Base-by-base conservation (phyloP, 2,797 vertebrate species). In the Sparidentex hasta region DNA sequence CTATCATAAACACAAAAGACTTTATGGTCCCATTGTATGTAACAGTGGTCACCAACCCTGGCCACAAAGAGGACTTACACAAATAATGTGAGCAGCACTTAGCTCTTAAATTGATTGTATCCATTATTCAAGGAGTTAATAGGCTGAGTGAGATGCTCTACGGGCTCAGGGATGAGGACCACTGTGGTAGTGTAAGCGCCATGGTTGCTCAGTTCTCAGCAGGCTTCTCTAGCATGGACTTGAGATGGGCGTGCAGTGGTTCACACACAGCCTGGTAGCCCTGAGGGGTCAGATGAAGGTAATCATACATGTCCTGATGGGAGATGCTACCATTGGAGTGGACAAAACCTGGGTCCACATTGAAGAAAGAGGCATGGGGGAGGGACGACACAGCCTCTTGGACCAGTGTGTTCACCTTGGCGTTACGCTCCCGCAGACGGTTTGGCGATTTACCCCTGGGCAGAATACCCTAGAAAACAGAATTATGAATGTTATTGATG, bases 281-380 rank as follows among this genome's bases (percentile, higher is more conserved):
- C 41, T 95, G 91, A 4, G 96, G 95, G 61, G 95, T 98, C 83
- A 98, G 94, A 78, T 98, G 97, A 84, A 98, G 96, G 89, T 98
- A 98, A 84, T 98, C 97, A 0, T 97, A 98, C 95, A 98, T 95
- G 88, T 98, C 97, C 64, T 98, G 96, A 89, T 98, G 97, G 63
- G 96, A 96, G 87, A 98, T 97, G 90, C 95, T 97, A 21, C 97
- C 97, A 1, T 97, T 95, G 0, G 96, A 95, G 58, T 96, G 95
- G 77, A 98, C 95, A 1, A 98, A 98, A 41, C 97, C 97, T 1
- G 96, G 96, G 83, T 98, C 96, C 18, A 96, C 94, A 1, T 96
- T 90, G 43, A 98, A 84, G 84, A 97, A 96, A 47, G 95, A 94
- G 56, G 96, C 94, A 0, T 95, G 94, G 12, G 95, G 93, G 16